phyloP scores from a whole-genome alignment of 2,797 vertebrate species.

The Phoeniculus purpureus region DNA sequence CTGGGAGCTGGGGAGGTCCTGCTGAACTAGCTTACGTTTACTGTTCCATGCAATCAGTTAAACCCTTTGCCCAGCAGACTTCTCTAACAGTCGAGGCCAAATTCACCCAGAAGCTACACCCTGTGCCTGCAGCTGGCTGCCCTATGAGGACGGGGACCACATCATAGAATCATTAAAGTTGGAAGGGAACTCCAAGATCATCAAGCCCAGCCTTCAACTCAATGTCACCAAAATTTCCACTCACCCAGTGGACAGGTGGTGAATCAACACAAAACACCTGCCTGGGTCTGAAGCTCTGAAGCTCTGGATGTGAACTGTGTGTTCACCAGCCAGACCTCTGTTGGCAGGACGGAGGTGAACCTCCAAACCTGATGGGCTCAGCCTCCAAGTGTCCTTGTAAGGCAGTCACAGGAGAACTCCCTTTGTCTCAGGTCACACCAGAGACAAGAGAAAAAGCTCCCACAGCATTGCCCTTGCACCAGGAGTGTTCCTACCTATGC shows the following conservation, averaged over 20 bases:
- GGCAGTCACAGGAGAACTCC: neutral
- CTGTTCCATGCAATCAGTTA: neutral
- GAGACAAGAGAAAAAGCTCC: neutral
- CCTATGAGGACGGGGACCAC: neutral
- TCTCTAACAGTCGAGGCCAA: neutral
- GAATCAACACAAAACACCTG: fast-evolving
- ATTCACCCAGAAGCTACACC: neutral
- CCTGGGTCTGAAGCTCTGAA: neutral
- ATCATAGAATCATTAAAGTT: neutral
- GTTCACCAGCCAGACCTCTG: neutral
- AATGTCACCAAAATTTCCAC: too few relatives aligned
- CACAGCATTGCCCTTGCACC: fast-evolving
- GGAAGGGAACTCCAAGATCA: too few relatives aligned
- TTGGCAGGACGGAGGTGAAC: neutral
- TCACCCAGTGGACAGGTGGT: neutral
- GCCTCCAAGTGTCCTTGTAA: neutral
- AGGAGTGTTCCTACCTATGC: fast-evolving
- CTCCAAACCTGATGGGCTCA: neutral
- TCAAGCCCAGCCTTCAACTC: too few relatives aligned
- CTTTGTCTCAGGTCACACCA: neutral
- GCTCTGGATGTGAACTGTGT: fast-evolving
- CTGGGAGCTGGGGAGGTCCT: neutral
- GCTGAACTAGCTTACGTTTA: neutral
- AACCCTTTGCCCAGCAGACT: neutral
- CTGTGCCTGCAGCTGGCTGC: neutral